Conservation (phyloP, 2,888 invertebrate species). For the Capitulum mitella region DNA sequence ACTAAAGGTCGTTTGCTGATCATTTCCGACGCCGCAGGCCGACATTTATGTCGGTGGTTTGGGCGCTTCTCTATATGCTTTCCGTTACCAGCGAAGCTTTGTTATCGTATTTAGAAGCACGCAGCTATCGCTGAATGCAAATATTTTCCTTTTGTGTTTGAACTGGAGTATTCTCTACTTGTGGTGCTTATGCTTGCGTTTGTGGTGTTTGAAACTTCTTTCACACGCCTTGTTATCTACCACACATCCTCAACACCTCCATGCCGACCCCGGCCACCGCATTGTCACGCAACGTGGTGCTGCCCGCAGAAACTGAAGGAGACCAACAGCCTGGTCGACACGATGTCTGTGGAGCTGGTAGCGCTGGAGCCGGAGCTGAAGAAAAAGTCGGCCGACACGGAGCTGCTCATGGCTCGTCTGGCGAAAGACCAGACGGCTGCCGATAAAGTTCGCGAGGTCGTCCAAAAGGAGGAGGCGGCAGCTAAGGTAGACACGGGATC, state of each 20-base stretch:
- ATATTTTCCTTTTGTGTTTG: too few species aligned
- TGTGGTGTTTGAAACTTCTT: too few species aligned
- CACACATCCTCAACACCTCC: not conserved
- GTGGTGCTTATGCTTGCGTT: too few species aligned
- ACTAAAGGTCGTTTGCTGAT: too few species aligned
- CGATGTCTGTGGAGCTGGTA: constrained; percentile 75
- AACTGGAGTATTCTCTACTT: too few species aligned
- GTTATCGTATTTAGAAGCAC: too few species aligned
- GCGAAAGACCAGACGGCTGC: constrained; percentile 72
- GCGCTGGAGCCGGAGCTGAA: constrained; percentile 73
- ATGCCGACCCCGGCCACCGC: not conserved
- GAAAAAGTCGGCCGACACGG: constrained; percentile 65
- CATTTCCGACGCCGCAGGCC: too few species aligned
- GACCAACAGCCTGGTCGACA: constrained; percentile 69
- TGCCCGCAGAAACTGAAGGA: constrained; percentile 61
- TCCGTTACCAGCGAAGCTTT: too few species aligned
- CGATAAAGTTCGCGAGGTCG: constrained; percentile 69
- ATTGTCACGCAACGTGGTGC: not conserved
- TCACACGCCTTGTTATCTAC: too few species aligned
- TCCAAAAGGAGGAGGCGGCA: constrained; percentile 71
- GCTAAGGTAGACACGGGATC: constrained; percentile 55
- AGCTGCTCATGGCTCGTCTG: constrained; percentile 63
- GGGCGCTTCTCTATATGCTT: too few species aligned
- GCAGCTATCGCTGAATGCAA: too few species aligned
- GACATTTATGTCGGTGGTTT: too few species aligned